Evolutionary conservation across 2,888 invertebrate species (phyloP), one percentile per base, ranked within the genome.

Genomic region (Eupithecia inturbata): DNA sequence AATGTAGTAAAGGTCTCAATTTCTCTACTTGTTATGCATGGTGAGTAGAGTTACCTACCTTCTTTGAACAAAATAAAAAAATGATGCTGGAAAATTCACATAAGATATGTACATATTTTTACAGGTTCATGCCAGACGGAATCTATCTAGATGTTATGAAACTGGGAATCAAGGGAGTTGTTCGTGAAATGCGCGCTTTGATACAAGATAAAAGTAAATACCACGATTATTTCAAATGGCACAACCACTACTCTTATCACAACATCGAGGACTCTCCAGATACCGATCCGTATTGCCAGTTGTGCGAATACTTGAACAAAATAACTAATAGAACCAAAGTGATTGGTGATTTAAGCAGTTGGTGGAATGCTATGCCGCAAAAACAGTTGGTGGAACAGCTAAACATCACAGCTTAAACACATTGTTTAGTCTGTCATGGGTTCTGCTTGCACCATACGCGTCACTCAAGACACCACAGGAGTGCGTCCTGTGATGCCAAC

Each of bases 151-250:
- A 16, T 39, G 66, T 39, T 1, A 39, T 7, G 22, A 66, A 66
- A 26, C 16, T 66, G 6, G 66, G 66, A 22, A n/a, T 39, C 14
- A 33, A 39, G 22, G 39, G 36, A 5, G 39, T 66, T 14, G 66
- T 66, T 10, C 12, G 2, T 6, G 22, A 39, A 6, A 66, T 66
- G 66, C 14, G 12, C 7, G 2, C 36, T 22, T 10, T 14, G 14
- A 66, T 66, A 12, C 39, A 22, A 39, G 66, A 66, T 39, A 36
- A 36, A 66, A 39, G 12, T 26, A 72, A 79, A 62, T 89, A 88
- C 77, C 72, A 78, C 12, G 75, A 81, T 4, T 87, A 81, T 67
- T 88, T 89, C 75, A 82, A 82, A 28, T 89, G 88, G 87, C 83
- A 79, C 75, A 86, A 85, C 26, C 82, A 86, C 73, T 88, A 88